These are phyloP conservation scores for Tonatia bakeri DNA, from an alignment of 2,113 vertebrate genomes.

Conservation along the genomic window DNA sequence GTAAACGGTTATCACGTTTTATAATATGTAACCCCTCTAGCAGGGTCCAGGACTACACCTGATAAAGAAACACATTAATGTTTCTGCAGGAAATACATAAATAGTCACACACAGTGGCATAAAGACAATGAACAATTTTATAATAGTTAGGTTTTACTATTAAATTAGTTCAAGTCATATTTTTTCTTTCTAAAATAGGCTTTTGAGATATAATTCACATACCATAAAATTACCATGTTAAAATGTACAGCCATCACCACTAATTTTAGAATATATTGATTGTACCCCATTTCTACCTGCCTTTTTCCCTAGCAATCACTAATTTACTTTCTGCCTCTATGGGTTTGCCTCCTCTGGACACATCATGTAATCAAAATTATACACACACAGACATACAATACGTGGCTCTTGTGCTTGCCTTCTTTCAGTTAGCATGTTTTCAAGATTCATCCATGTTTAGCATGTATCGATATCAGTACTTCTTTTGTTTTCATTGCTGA, in stretches of 20 bases:
- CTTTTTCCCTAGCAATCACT: background rate
- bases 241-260: background rate
- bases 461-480: background rate
- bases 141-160: background rate
- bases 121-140: background rate
- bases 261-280: background rate
- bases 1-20: background rate
- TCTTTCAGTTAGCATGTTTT: background rate
- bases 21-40: background rate
- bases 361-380: background rate
- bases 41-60: background rate
- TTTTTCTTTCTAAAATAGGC: background rate
- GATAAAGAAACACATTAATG: background rate
- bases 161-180: background rate
- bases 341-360: background rate
- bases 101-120: background rate
- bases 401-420: background rate
- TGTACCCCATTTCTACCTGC: background rate
- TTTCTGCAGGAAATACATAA: background rate
- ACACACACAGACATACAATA: accelerated
- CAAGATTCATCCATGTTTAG: background rate
- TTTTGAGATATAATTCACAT: background rate
- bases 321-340: background rate
- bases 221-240: background rate
- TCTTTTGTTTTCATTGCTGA: background rate